Base-by-base conservation (phyloP, 2,888 invertebrate genomes). In the Dryomyza anilis region DNA sequence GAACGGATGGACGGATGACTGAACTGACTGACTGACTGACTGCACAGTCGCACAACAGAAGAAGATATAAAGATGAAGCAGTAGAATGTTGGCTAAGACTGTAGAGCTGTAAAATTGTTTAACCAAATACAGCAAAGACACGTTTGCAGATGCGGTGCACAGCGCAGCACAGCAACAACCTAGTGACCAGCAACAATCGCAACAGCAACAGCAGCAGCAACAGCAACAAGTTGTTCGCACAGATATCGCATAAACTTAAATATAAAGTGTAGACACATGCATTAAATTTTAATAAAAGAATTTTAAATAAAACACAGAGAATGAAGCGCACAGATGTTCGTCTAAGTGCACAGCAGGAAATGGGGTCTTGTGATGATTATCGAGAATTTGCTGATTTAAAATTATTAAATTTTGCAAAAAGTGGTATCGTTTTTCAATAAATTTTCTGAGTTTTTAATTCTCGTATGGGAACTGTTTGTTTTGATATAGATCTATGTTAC, bases 221-320 rank as follows among this genome's bases (percentile, higher is more conserved):
- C 14, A 25, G 39, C 52, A 36, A 60, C 50, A 50, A 52, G 46
- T 21, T 48, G 43, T 48, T 36, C 39, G 25, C 36, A 59, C 23
- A 36, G 33, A 46, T 16, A 63, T 12, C 50, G 36, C 21, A 33
- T 60, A 36, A 27, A 39, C n/a, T 29, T 43, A 39, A 53, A 60
- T 61, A n/a, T n/a, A 21, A 53, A 65, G 56, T 56, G 60, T 46
- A 55, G 65, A 65, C 25, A 65, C 55, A 60, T 36, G 65, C 60
- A 65, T 65, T 48, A 65, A 56, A 65, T 58, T n/a, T 65, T 6
- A 55, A 64, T 60, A 46, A 53, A 64, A 39, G 59, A 64, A 64
- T 64, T 53, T 55, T 19, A 36, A 48, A 56, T 43, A 33, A 61
- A 61, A 53, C 25, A 16, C 57, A 46, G 43, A n/a, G n/a, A 56